These are phyloP conservation scores for Cactoblastis cactorum DNA, from an alignment of 2,888 invertebrate species.

Conservation along the genomic window DNA sequence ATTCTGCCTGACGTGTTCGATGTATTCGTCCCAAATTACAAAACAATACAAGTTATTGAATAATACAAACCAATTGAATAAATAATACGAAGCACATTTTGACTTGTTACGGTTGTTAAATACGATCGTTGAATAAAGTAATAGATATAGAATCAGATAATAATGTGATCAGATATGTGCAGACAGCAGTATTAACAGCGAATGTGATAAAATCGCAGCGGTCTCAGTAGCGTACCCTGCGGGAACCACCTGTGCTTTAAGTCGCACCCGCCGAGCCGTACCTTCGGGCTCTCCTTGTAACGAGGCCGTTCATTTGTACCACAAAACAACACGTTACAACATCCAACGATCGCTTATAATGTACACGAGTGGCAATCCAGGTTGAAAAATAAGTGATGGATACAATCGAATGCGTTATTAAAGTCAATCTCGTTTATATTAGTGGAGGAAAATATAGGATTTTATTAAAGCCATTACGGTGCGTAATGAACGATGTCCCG, in stretches of 20 bases:
- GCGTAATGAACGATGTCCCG: slow-evolving; percentile 68
- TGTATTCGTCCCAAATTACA: slow-evolving; percentile 3
- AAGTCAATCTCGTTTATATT: slow-evolving; percentile 13
- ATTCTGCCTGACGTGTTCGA: slow-evolving; percentile 1
- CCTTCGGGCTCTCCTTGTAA: slow-evolving; percentile 52
- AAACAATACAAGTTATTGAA: neutral
- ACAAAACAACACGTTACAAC: neutral
- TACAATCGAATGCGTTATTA: neutral
- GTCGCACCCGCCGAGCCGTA: slow-evolving; percentile 27
- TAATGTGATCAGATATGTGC: slow-evolving; percentile 32
- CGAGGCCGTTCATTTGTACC: slow-evolving; percentile 27
- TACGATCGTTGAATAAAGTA: slow-evolving; percentile 19
- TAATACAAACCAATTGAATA: neutral
- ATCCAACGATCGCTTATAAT: slow-evolving; percentile 30
- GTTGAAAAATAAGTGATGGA: slow-evolving; percentile 32
- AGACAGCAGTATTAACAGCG: slow-evolving; percentile 34
- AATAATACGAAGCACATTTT: neutral
- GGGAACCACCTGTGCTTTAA: slow-evolving; percentile 37
- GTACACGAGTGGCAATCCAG: neutral
- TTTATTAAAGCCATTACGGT: slow-evolving; percentile 62
- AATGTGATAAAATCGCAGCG: slow-evolving; percentile 44
- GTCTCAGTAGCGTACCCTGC: slow-evolving; percentile 55
- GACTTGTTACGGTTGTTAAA: slow-evolving; percentile 11
- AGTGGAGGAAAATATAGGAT: slow-evolving; percentile 46
- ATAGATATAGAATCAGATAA: slow-evolving; percentile 24